Evolutionary conservation across 2,888 invertebrate species (phyloP).

Genomic region (Drosophila multiciliata): DNA sequence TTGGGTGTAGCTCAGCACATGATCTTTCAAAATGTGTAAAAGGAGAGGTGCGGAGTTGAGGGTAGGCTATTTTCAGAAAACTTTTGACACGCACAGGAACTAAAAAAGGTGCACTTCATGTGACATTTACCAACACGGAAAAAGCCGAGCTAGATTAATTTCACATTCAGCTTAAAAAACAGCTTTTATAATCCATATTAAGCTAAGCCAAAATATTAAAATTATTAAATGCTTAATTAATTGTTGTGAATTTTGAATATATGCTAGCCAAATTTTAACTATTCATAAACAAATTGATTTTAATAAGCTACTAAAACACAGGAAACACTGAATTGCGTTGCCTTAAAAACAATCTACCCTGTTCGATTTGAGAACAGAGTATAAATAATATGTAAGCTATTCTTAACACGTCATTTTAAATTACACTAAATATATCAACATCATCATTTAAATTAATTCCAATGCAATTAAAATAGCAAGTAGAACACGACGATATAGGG

Average conservation of each 20-base stretch:
- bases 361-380: neutral
- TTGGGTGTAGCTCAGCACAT: conserved; percentile 15
- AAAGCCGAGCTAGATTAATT: conserved; percentile 2
- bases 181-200: neutral
- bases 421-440: neutral
- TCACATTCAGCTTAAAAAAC: conserved; percentile 1
- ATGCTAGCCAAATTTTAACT: neutral
- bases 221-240: conserved; percentile 1
- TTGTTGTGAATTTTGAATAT: neutral
- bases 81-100: conserved; percentile 37
- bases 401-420: conserved; percentile 2
- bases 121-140: conserved; percentile 10
- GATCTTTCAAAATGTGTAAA: neutral
- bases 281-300: neutral
- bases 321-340: neutral
- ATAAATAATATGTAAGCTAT: neutral
- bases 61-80: neutral
- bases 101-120: conserved; percentile 12
- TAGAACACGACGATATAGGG: neutral
- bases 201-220: neutral
- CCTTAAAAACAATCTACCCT: neutral
- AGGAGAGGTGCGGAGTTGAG: neutral
- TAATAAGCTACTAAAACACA: neutral
- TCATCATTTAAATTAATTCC: neutral
- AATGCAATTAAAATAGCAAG: neutral